These are phyloP conservation scores for Gavia stellata DNA, from an alignment of 2,113 vertebrate species.

Conservation along the genomic window DNA sequence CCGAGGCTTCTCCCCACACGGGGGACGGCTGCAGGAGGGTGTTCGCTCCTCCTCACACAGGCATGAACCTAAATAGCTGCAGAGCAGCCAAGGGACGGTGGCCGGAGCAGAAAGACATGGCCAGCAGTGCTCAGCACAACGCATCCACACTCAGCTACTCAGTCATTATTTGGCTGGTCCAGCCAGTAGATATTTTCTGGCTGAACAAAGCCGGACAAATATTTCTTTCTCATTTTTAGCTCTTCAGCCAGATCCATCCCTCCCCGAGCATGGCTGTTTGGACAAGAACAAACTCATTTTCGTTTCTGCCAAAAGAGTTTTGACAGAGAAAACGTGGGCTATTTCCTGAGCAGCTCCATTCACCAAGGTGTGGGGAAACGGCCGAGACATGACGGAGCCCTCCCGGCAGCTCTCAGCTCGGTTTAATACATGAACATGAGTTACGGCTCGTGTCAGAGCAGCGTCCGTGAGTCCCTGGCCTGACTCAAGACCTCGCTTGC, in stretches of 20 bases:
- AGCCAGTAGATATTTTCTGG: not conserved
- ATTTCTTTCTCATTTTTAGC: not conserved
- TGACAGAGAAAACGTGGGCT: rapidly evolving
- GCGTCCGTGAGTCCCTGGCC: not conserved
- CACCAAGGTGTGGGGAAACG: not conserved
- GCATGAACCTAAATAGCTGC: rapidly evolving
- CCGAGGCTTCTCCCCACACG: not conserved
- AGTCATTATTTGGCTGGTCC: rapidly evolving
- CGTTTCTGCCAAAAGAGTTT: rapidly evolving
- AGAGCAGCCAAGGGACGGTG: not conserved
- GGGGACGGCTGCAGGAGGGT: rapidly evolving
- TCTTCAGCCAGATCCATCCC: not conserved
- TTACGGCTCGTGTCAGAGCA: not conserved
- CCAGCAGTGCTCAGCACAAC: not conserved
- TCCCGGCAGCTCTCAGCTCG: not conserved
- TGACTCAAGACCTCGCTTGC: not conserved
- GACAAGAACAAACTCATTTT: not conserved
- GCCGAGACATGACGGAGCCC: not conserved
- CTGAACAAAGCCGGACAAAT: not conserved
- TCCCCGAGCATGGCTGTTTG: not conserved
- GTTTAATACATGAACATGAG: not conserved
- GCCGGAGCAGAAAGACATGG: rapidly evolving
- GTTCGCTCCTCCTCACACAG: not conserved
- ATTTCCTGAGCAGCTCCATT: not conserved
- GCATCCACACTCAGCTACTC: rapidly evolving